phyloP scores from a whole-genome alignment of 53 echinoderm and acorn worm species.

The Holothuria leucospilota region DNA sequence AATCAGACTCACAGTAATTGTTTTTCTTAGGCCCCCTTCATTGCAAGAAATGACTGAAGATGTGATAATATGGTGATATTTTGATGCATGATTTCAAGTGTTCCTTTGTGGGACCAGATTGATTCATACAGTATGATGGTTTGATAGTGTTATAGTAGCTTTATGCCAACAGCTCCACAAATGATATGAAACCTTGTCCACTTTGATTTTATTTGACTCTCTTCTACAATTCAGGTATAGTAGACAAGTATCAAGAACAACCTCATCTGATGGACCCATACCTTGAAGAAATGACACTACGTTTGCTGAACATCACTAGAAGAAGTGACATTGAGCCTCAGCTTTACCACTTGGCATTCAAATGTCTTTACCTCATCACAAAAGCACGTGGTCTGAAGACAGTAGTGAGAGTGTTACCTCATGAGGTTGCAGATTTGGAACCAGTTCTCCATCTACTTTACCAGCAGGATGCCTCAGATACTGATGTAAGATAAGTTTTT shows the following conservation, averaged over 20 bases:
- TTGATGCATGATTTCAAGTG: no score
- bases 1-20: no score
- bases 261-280: conserved; percentile 91
- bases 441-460: conserved; percentile 69
- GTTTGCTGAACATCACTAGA: conserved; percentile 75
- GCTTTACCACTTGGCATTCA: conserved; percentile 85
- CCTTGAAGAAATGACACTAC: conserved; percentile 73
- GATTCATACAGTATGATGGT: neutral
- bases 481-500: conserved; percentile 52
- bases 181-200: no score
- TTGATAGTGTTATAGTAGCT: no score
- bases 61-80: no score
- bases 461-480: conserved; percentile 78
- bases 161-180: neutral
- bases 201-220: no score
- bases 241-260: conserved; percentile 89
- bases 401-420: conserved; percentile 84
- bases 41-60: no score
- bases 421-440: conserved; percentile 90
- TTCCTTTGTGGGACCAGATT: no score
- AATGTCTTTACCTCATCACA: conserved; percentile 87
- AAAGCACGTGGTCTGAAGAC: conserved; percentile 90
- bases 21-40: no score
- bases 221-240: conserved; percentile 74
- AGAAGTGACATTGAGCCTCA: conserved; percentile 46